Evolutionary conservation across 2,113 vertebrate genomes (phyloP).

Genomic region (Corvus moneduloides): DNA sequence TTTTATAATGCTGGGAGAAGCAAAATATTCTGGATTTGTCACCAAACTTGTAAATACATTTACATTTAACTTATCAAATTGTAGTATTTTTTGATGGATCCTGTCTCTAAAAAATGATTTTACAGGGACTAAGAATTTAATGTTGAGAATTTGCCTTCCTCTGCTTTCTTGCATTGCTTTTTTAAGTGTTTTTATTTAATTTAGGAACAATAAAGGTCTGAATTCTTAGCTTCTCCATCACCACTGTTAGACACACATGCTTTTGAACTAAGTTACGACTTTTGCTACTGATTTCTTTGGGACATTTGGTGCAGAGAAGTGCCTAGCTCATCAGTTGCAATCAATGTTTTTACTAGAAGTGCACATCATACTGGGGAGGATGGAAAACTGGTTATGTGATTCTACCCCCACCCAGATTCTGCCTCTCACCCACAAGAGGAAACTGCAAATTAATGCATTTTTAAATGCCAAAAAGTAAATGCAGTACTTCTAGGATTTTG

Average conservation of each 20-base stretch:
- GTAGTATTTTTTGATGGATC: background rate
- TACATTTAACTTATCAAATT: background rate
- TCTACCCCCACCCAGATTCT: background rate
- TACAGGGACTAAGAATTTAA: background rate
- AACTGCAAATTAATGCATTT: background rate
- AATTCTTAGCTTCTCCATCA: background rate
- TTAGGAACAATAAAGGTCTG: background rate
- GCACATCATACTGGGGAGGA: fast-evolving
- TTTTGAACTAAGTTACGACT: background rate
- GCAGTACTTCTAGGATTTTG: background rate
- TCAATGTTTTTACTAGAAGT: background rate
- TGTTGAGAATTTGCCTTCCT: background rate
- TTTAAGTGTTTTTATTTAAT: background rate
- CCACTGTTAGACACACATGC: background rate
- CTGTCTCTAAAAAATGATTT: background rate
- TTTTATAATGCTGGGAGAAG: background rate
- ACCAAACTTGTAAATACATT: background rate
- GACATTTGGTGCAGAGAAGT: background rate
- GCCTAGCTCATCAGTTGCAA: background rate
- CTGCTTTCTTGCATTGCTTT: background rate
- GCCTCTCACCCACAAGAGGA: background rate
- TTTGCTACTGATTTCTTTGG: background rate
- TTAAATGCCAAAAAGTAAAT: background rate
- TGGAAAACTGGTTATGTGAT: background rate
- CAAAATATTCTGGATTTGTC: background rate